A percentile compares a stretch with the other conserved stretches of the same genome.
Evolutionary conservation across 1,140 invertebrate genomes (phyloP).

Genomic region (Dolichoris vasculosae): DNA sequence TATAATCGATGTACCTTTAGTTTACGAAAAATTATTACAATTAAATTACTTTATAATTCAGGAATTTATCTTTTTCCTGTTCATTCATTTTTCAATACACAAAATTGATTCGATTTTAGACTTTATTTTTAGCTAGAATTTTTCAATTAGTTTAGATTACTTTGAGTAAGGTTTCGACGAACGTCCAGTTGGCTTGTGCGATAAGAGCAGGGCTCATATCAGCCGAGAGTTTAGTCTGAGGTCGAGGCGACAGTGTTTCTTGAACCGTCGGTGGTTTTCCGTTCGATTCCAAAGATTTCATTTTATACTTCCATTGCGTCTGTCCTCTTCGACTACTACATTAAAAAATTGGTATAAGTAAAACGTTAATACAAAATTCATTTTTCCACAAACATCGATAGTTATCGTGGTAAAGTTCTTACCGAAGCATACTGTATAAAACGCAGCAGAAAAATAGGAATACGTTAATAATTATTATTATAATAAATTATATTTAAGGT

Average conservation of each 20-base stretch:
- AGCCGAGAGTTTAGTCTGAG: constrained; percentile 72
- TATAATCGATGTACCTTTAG: too few species aligned
- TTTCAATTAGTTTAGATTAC: constrained; percentile 73
- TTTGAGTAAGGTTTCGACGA: constrained; percentile 97
- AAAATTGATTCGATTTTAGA: too few species aligned
- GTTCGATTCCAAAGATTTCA: constrained; percentile 71
- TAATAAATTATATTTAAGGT: background rate
- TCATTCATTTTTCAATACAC: background rate
- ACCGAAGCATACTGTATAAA: constrained; percentile 70
- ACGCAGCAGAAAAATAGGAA: constrained; percentile 51
- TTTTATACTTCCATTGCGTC: constrained; percentile 74
- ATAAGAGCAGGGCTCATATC: constrained; percentile 88
- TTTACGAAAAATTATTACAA: too few species aligned
- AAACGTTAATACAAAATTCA: background rate
- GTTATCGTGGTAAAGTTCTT: constrained; percentile 59
- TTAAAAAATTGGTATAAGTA: constrained; percentile 35
- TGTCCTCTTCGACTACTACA: constrained; percentile 70
- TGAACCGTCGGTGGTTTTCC: constrained; percentile 66
- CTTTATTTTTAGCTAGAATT: background rate
- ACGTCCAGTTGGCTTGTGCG: constrained; percentile 98
- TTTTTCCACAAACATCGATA: constrained; percentile 48
- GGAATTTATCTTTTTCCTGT: background rate
- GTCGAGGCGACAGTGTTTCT: constrained; percentile 72
- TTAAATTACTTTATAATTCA: too few species aligned
- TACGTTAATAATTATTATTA: constrained; percentile 33